Base-by-base conservation (phyloP, 2,888 invertebrate genomes). In the Plebejus anna region DNA sequence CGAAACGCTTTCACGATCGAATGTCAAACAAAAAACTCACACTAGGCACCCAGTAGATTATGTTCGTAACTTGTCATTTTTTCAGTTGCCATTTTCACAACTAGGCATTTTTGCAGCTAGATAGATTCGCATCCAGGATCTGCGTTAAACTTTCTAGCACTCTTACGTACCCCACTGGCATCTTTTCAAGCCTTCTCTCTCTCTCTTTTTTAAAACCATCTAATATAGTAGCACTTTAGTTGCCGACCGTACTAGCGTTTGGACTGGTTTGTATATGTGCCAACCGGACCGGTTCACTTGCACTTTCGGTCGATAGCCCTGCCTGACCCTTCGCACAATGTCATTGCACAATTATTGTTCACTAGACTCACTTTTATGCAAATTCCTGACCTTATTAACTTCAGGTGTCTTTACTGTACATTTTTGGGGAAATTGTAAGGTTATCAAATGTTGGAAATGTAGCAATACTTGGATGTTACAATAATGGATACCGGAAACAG, bases 261-360 rank as follows among this genome's bases (percentile, higher is more conserved):
- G 79, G 77, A 78, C 80, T 81, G 79, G 79, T 82, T 79, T 82
- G 78, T 79, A 83, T 83, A 81, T 83, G 79, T 83, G 83, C 82
- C 82, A 83, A 80, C 78, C 75, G 75, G 82, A 85, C 86, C 83
- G 83, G 86, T 85, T 77, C 73, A 70, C 72, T 77, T 79, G 80
- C 79, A 81, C 80, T 82, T 82, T 82, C 82, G 80, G 82, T 77
- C 76, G 38, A 70, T 71, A 55, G 77, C 77, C 78, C 77, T 78
- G 79, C 79, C 80, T 79, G 80, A n/a, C 70, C 70, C 70, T 75
- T 77, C 61, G 76, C 77, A 80, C 81, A 79, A 80, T 80, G 81
- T 79, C 80, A 80, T 80, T 80, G 42, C 57, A 73, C 55, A 51
- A 73, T 51, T 72, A 73, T 51, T 72, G 72, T 72, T 51, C 55